Evolutionary conservation across 2,113 vertebrate species (phyloP), one percentile per base, ranked within the genome.

Genomic region (Malurus melanocephalus): DNA sequence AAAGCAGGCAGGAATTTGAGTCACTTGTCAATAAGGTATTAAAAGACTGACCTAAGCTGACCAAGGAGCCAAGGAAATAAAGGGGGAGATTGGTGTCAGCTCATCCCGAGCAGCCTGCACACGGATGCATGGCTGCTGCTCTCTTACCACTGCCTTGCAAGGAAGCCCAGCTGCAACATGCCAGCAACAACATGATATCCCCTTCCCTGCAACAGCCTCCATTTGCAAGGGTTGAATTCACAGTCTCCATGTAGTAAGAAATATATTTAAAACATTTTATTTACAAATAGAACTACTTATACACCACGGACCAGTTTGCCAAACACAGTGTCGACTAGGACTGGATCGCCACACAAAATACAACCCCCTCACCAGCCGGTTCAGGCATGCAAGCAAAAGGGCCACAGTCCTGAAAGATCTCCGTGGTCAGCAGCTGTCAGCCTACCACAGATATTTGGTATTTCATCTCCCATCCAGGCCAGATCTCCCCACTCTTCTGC

Each of bases 241-340:
- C 0, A 42, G 80, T 84, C 83, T 93, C 64, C 88, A 90, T 20
- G 8, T 93, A 45, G 67, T 81, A 79, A 68, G 83, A 92, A 91
- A 90, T 90, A 64, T 80, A 88, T 87, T 90, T 88, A 66, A 93
- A 95, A 88, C 86, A 94, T 90, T 94, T 96, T 95, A 96, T 96
- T 95, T 91, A 96, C 92, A 90, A 81, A 95, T 66, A 93, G 88
- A 90, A 62, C 92, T 94, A 93, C 80, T 88, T 75, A 59, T 23
- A 93, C 84, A 92, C 90, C 90, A 94, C 42, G 92, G 92, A 94
- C 67, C 62, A 71, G 35, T 87, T 90, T 94, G 78, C 77, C 85
- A 85, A 85, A 94, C 87, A 84, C 78, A 89, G 91, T 35, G 78
- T 62, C 76, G 91, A 90, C 94, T 89, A 90, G 71, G 75, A 94